These are phyloP conservation scores for Phrynosoma platyrhinos DNA, from an alignment of 2,113 vertebrate genomes.

Conservation along the genomic window DNA sequence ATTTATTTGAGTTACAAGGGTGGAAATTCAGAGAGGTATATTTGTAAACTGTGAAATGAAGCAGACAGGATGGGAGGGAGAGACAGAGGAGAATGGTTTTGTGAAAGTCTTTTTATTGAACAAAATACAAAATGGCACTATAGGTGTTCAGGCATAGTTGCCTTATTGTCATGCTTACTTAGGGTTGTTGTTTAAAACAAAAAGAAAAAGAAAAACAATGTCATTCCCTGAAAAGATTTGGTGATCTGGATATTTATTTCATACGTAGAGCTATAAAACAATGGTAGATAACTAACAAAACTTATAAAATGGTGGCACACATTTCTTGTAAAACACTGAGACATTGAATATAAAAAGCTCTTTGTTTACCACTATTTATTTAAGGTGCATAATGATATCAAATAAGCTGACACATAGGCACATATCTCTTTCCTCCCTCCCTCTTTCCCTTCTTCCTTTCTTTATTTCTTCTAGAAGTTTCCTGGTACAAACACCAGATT, in stretches of 20 bases:
- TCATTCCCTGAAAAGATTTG: background rate
- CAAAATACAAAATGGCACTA: background rate
- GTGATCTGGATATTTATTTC: conserved; percentile 38
- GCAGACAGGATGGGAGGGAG: background rate
- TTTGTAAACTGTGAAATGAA: conserved; percentile 33
- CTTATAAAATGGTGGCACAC: background rate
- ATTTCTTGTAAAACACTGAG: background rate
- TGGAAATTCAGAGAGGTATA: background rate
- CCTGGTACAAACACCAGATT: conserved; percentile 39
- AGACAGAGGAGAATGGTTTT: background rate
- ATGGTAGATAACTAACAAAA: conserved; percentile 17
- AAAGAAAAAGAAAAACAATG: background rate
- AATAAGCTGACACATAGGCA: background rate
- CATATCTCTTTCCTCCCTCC: background rate
- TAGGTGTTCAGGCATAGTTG: background rate
- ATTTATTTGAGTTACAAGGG: conserved; percentile 9
- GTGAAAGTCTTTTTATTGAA: background rate
- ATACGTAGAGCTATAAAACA: conserved; percentile 40
- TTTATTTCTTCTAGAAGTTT: background rate
- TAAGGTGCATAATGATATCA: background rate
- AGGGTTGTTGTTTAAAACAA: background rate
- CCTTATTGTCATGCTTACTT: background rate
- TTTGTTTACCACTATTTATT: conserved; percentile 21
- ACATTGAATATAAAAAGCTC: background rate
- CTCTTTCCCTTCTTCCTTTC: background rate